phyloP scores from a whole-genome alignment of 2,113 vertebrate genomes.

The Gymnogyps californianus region DNA sequence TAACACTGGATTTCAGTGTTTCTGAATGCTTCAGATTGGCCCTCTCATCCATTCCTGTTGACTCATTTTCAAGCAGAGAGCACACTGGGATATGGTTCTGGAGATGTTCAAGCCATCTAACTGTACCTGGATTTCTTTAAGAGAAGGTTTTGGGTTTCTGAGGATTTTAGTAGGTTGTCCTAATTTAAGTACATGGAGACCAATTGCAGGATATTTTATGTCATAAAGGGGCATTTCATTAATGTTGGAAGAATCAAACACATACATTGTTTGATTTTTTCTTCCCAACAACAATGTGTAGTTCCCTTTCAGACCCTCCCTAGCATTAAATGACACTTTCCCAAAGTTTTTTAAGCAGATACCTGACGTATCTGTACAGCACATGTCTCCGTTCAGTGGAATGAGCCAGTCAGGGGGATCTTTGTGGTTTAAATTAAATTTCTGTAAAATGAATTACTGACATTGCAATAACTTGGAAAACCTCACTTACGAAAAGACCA shows the following conservation, averaged over 20 bases:
- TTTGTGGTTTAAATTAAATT: background rate
- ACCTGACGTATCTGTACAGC: background rate
- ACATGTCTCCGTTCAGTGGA: background rate
- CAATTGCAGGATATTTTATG: background rate
- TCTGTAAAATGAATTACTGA: background rate
- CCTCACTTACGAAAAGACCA: background rate
- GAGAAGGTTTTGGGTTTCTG: background rate
- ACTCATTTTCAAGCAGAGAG: background rate
- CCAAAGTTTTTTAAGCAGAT: background rate
- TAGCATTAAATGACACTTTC: background rate
- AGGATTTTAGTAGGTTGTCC: background rate
- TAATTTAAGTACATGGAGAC: background rate
- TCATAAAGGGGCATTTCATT: background rate
- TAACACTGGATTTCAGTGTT: background rate
- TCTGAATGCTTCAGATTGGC: background rate
- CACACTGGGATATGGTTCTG: background rate
- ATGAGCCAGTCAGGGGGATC: background rate
- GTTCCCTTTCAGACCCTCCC: background rate
- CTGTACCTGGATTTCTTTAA: background rate
- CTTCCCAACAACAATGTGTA: background rate
- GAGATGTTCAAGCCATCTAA: background rate
- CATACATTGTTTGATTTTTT: background rate
- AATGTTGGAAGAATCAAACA: background rate
- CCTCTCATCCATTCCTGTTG: background rate
- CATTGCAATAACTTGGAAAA: background rate